Conservation (phyloP, 2,888 invertebrate species). For the Siphonodentalium dalli region DNA sequence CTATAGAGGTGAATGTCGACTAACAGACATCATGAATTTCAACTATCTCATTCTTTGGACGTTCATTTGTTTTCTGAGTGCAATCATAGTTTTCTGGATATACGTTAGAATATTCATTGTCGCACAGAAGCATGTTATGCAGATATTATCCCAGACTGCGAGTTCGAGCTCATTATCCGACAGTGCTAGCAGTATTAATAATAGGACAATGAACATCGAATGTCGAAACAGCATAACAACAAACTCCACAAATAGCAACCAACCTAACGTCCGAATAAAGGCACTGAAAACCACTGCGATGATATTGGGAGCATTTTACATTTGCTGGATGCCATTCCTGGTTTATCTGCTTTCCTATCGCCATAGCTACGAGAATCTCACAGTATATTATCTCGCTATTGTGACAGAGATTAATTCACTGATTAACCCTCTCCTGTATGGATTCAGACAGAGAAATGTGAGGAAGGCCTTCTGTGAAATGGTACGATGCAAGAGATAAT, state of each 20-base stretch:
- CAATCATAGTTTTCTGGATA: constrained; percentile 23
- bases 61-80: constrained; percentile 24
- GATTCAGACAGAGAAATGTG: constrained; percentile 25
- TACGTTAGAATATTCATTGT: constrained; percentile 26
- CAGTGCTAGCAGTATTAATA: too few relatives aligned
- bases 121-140: constrained; percentile 20
- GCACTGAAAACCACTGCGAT: constrained; percentile 25
- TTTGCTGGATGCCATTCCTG: constrained; percentile 29
- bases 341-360: constrained; percentile 21
- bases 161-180: too few relatives aligned
- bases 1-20: constrained; percentile 16
- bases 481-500: constrained; percentile 2
- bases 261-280: neutral
- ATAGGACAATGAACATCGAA: neutral
- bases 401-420: constrained; percentile 28
- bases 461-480: constrained; percentile 17
- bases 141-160: constrained; percentile 8
- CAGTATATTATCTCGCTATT: constrained; percentile 23
- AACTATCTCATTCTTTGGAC: constrained; percentile 27
- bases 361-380: constrained; percentile 10
- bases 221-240: neutral
- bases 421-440: constrained; percentile 30
- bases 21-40: constrained; percentile 21
- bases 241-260: neutral
- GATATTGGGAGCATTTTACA: constrained; percentile 29